Base-by-base conservation (phyloP, 2,797 vertebrate genomes). In the Huso huso region DNA sequence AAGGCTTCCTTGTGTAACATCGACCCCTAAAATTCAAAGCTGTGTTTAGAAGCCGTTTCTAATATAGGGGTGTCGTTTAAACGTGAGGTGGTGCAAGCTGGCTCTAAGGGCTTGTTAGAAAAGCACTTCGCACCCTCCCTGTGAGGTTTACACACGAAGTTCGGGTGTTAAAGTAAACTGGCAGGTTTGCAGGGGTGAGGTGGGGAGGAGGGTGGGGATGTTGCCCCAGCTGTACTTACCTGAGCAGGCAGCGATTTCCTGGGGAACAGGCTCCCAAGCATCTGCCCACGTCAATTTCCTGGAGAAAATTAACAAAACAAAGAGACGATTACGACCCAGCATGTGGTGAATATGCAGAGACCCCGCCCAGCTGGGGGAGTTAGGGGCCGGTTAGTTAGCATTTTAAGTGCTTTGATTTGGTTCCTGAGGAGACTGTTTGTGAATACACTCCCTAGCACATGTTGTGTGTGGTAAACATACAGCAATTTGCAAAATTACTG, bases 211-310 rank as follows among this genome's bases (percentile, higher is more conserved):
- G 51, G 59, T 37, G 23, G 71, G 50, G 0, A 3, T 48, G 66
- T 53, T 23, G 63, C 4, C 66, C 48, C 86, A 88, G 86, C 84
- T 89, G 83, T 79, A 79, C 88, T 85, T 89, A 91, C 91, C 92
- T 83, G 81, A 89, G 87, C 78, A 81, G 85, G 78, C 89, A 89
- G 67, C 78, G 86, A 78, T 85, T 90, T 89, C 90, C 88, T 81
- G 81, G 76, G 67, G 81, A 83, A 83, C 92, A 92, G 80, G 86
- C 81, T 83, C 91, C 90, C 82, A 88, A 87, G 86, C 93, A 94
- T 83, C 90, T 83, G 82, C 92, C 91, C 71, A 89, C 90, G 76
- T 90, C 92, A 81, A 94, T 92, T 95, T 96, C 93, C 94, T 94
- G 89, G 66, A 57, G 75, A 81, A 77, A 84, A 93, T 94, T 93